phyloP scores from a whole-genome alignment of 2,797 vertebrate genomes.

The Carcharodon carcharias region DNA sequence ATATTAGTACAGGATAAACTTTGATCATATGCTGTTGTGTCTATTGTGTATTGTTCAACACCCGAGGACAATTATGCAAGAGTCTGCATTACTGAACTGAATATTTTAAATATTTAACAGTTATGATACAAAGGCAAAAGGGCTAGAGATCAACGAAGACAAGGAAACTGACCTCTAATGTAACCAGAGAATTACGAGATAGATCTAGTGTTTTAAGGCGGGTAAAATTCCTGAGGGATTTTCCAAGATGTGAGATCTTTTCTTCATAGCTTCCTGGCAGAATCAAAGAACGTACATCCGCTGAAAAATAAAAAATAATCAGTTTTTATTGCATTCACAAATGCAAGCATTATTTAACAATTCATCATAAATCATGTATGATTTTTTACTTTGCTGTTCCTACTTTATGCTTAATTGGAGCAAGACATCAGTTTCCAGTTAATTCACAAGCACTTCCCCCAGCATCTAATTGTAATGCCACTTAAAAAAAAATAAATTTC shows the following conservation, averaged over 20 bases:
- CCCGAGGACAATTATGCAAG: not conserved
- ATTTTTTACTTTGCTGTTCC: not conserved
- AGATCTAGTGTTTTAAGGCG: conserved; percentile 71
- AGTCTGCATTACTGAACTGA: too few relatives aligned
- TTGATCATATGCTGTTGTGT: not conserved
- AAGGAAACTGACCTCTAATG: conserved; percentile 59
- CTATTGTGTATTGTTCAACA: not conserved
- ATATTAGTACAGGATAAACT: not conserved
- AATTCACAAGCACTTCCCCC: not conserved
- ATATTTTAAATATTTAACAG: not conserved
- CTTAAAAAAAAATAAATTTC: not conserved
- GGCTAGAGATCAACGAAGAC: not conserved
- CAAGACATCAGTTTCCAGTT: not conserved
- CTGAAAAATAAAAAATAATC: conserved; percentile 46
- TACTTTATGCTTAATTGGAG: not conserved
- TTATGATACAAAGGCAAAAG: not conserved
- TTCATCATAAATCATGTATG: not conserved
- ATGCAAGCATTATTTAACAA: not conserved
- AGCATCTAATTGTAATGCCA: not conserved
- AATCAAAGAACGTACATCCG: conserved; percentile 63
- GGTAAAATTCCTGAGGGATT: conserved; percentile 62
- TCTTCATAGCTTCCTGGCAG: conserved; percentile 66
- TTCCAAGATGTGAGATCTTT: conserved; percentile 69
- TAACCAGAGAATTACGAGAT: conserved; percentile 67
- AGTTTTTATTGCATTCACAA: not conserved